These are phyloP conservation scores for Enteromius afrohamiltoni DNA, from an alignment of 2,797 vertebrate genomes.

Conservation along the genomic window DNA sequence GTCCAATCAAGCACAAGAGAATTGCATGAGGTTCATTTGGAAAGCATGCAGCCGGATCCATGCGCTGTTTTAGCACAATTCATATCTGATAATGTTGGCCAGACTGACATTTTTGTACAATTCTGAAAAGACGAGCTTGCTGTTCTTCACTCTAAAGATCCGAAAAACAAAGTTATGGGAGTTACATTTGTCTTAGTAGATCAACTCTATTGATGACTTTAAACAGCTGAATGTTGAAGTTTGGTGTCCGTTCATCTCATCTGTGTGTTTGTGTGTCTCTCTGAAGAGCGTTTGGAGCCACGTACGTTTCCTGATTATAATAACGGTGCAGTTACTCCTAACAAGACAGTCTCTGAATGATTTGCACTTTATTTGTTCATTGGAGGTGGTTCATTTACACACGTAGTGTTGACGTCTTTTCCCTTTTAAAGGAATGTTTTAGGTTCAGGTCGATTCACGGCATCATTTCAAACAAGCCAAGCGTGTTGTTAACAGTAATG, in stretches of 20 bases:
- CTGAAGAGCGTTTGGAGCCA: background rate
- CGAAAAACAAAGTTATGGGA: background rate
- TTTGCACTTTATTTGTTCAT: slow-evolving; percentile 38
- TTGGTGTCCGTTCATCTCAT: slow-evolving; percentile 9
- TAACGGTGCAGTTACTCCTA: slow-evolving; percentile 18
- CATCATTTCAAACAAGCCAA: background rate
- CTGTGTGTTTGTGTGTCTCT: background rate
- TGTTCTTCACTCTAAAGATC: slow-evolving; percentile 3
- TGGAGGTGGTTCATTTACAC: background rate
- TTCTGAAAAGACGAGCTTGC: slow-evolving; percentile 3
- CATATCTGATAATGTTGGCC: background rate
- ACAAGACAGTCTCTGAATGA: background rate
- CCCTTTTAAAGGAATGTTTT: background rate
- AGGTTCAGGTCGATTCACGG: background rate
- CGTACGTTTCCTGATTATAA: background rate
- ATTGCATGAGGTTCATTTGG: slow-evolving; percentile 70
- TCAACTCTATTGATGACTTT: background rate
- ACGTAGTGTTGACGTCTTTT: background rate
- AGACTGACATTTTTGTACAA: background rate
- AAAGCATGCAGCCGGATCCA: slow-evolving; percentile 65
- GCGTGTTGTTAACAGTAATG: background rate
- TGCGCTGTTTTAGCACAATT: background rate
- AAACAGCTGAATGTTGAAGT: slow-evolving; percentile 12
- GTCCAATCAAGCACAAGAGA: slow-evolving; percentile 70
- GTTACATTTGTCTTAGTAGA: background rate